phyloP scores from a whole-genome alignment of 1,140 invertebrate genomes.

The Drosophila pruinosa region DNA sequence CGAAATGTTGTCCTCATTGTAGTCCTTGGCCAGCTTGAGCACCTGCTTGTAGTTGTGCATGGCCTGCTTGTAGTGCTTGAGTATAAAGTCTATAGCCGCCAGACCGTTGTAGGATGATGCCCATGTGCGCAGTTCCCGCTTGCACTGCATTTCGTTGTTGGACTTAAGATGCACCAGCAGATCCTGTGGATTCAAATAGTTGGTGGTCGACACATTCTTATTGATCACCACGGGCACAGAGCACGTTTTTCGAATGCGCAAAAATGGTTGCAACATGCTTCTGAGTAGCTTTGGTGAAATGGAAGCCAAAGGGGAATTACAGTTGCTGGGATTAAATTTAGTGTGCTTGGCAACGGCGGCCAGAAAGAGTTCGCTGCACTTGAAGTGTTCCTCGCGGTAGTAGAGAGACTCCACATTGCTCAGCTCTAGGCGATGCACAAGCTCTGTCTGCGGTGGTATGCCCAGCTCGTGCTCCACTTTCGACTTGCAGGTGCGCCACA shows the following conservation, averaged over 20 bases:
- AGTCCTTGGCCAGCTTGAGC: conserved; percentile 63
- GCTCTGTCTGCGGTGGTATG: conserved; percentile 83
- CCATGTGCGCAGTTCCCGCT: conserved; percentile 86
- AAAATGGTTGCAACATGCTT: conserved; percentile 86
- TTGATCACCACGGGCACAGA: conserved; percentile 86
- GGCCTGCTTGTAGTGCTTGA: conserved; percentile 84
- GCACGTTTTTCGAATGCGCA: conserved; percentile 89
- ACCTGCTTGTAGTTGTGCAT: conserved; percentile 86
- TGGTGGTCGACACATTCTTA: conserved; percentile 41
- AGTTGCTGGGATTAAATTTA: conserved; percentile 23
- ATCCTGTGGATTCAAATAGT: conserved; percentile 85
- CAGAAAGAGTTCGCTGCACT: conserved; percentile 58
- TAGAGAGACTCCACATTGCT: conserved; percentile 84
- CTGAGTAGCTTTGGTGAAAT: conserved; percentile 51
- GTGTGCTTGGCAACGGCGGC: conserved; percentile 50
- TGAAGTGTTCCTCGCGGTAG: conserved; percentile 83
- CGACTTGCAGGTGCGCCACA: conserved; percentile 87
- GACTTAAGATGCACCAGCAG: conserved; percentile 87
- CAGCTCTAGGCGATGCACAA: conserved; percentile 83
- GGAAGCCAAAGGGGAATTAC: conserved; percentile 40
- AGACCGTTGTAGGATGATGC: conserved; percentile 87
- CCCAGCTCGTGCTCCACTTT: conserved; percentile 85
- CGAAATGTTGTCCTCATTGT: conserved; percentile 58
- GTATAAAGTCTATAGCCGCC: conserved; percentile 87
- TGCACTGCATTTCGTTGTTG: conserved; percentile 86